Evolutionary conservation across 2,113 vertebrate species (phyloP).

Genomic region (Paratilapia polleni): DNA sequence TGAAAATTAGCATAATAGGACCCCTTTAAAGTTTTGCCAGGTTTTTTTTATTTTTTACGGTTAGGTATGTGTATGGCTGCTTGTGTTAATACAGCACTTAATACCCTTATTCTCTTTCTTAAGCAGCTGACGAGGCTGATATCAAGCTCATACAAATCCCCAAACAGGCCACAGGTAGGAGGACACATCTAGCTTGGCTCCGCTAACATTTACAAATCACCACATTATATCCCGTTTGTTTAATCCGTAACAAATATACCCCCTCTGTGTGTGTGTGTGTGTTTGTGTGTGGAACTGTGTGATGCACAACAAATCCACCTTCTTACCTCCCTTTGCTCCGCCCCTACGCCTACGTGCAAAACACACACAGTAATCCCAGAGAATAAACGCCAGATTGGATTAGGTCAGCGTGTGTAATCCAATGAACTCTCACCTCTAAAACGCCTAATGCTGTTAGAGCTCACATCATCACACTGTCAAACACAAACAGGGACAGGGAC

Average conservation of each 20-base stretch:
- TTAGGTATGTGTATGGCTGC: too few species aligned
- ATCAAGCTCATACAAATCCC: too few species aligned
- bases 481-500: neutral
- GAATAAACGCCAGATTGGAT: constrained; percentile 43
- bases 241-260: neutral
- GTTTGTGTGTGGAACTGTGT: neutral
- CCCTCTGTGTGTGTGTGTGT: neutral
- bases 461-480: constrained; percentile 27
- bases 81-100: too few species aligned
- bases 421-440: constrained; percentile 61
- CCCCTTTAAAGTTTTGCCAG: too few species aligned
- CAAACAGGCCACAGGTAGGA: neutral
- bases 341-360: neutral
- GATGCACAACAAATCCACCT: neutral
- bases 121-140: neutral
- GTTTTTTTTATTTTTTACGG: too few species aligned
- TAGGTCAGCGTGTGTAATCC: constrained; percentile 58
- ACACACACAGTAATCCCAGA: constrained; percentile 41
- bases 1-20: too few species aligned
- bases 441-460: constrained; percentile 43
- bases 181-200: neutral
- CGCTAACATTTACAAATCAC: neutral
- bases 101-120: neutral
- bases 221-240: neutral
- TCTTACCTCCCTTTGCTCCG: neutral